These are phyloP conservation scores for Podarcis muralis DNA, from an alignment of 2,113 vertebrate species.

Conservation along the genomic window DNA sequence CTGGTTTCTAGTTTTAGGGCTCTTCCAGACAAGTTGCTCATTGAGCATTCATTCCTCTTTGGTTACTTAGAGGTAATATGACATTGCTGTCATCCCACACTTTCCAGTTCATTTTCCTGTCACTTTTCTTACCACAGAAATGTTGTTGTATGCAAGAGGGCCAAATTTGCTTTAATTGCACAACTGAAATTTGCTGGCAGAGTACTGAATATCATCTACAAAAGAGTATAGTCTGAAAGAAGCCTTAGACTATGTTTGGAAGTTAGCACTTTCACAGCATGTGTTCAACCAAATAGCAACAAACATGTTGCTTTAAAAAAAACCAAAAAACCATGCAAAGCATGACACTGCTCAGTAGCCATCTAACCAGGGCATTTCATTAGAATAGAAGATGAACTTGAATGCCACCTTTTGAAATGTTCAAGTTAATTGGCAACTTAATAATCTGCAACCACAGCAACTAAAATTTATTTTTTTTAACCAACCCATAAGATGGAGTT, in stretches of 20 bases:
- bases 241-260: not conserved
- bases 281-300: not conserved
- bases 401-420: not conserved
- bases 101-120: too few species aligned
- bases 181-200: too few species aligned
- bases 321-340: not conserved
- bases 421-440: not conserved
- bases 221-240: too few species aligned
- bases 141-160: too few species aligned
- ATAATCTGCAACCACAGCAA: not conserved
- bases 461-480: not conserved
- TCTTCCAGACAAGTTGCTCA: too few species aligned
- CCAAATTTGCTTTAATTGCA: too few species aligned
- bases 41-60: too few species aligned
- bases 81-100: too few species aligned
- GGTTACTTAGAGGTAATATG: too few species aligned
- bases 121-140: too few species aligned
- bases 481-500: not conserved
- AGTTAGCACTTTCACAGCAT: not conserved
- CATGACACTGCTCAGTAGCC: not conserved
- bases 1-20: not conserved
- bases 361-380: not conserved
- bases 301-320: not conserved
- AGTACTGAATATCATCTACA: too few species aligned
- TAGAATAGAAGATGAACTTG: not conserved